Conservation (phyloP, 2,113 vertebrate genomes). For the Centropristis striata region DNA sequence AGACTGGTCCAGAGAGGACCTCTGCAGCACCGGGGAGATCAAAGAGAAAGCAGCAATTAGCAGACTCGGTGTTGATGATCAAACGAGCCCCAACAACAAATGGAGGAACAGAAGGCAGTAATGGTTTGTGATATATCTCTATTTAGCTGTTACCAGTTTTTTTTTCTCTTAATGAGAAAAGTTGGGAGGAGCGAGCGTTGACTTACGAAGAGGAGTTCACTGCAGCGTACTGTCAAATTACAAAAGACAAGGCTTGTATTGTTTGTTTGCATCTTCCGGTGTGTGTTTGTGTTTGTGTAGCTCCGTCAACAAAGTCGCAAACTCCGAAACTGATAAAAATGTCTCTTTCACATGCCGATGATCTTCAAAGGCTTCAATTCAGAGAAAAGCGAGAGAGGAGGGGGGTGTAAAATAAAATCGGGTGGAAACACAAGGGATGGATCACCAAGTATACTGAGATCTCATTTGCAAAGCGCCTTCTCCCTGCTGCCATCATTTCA, state of each 20-base stretch:
- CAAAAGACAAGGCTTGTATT: conserved; percentile 23
- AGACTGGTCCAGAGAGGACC: conserved; percentile 48
- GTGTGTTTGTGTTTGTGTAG: not conserved
- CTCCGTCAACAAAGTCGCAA: conserved; percentile 48
- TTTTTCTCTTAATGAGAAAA: conserved; percentile 34
- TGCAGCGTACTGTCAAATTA: conserved; percentile 11
- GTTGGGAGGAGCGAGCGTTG: conserved; percentile 1
- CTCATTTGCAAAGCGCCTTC: conserved; percentile 73
- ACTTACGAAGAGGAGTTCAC: conserved; percentile 20
- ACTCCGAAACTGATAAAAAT: conserved; percentile 50
- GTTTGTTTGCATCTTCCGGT: conserved; percentile 34
- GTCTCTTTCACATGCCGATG: conserved; percentile 50
- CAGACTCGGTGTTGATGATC: conserved; percentile 39
- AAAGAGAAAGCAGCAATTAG: conserved; percentile 68
- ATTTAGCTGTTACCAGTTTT: conserved; percentile 23
- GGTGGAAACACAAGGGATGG: conserved; percentile 64
- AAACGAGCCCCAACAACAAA: conserved; percentile 56
- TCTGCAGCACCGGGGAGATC: conserved; percentile 41
- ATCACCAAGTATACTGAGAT: conserved; percentile 58
- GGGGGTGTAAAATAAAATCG: conserved; percentile 52
- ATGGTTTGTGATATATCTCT: conserved; percentile 53
- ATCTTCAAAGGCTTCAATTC: conserved; percentile 68
- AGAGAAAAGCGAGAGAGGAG: conserved; percentile 4
- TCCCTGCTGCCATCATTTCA: conserved; percentile 70
- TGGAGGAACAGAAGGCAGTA: conserved; percentile 54